Conservation (phyloP, 2,888 invertebrate species). For the Synanthedon vespiformis region DNA sequence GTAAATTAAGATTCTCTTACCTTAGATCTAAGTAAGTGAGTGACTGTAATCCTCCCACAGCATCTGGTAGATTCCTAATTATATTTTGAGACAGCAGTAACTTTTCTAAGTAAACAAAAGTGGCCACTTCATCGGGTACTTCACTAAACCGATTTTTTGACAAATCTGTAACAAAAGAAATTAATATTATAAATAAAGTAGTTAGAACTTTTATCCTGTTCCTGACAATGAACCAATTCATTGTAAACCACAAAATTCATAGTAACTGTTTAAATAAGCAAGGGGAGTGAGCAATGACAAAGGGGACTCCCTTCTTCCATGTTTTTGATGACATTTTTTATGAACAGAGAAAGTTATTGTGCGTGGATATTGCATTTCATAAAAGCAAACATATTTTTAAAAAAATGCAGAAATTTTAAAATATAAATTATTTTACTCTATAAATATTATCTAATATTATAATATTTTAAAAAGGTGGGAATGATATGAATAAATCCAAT, state of each 20-base stretch:
- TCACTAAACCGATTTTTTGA: conserved; percentile 81
- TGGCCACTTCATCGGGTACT: conserved; percentile 89
- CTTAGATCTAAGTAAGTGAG: conserved; percentile 91
- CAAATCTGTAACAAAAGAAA: conserved; percentile 56
- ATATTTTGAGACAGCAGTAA: conserved; percentile 91
- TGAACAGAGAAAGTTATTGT: neutral
- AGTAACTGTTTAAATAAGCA: neutral
- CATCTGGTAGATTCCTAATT: conserved; percentile 88
- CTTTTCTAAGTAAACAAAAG: conserved; percentile 89
- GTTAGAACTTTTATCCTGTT: neutral
- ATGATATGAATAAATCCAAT: too few relatives aligned
- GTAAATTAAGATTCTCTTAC: conserved; percentile 40
- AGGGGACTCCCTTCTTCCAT: neutral
- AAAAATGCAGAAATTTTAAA: too few relatives aligned
- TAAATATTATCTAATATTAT: too few relatives aligned
- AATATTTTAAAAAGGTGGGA: too few relatives aligned
- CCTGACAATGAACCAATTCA: neutral
- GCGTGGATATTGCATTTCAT: too few relatives aligned
- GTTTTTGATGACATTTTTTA: neutral
- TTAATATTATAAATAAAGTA: too few relatives aligned
- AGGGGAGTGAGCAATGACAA: conserved; percentile 2
- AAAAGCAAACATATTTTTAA: too few relatives aligned
- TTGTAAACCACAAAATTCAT: neutral
- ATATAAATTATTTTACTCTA: too few relatives aligned
- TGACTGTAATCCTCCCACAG: conserved; percentile 84